Base-by-base conservation (phyloP, 1,140 invertebrate species). In the Tachypleus tridentatus region DNA sequence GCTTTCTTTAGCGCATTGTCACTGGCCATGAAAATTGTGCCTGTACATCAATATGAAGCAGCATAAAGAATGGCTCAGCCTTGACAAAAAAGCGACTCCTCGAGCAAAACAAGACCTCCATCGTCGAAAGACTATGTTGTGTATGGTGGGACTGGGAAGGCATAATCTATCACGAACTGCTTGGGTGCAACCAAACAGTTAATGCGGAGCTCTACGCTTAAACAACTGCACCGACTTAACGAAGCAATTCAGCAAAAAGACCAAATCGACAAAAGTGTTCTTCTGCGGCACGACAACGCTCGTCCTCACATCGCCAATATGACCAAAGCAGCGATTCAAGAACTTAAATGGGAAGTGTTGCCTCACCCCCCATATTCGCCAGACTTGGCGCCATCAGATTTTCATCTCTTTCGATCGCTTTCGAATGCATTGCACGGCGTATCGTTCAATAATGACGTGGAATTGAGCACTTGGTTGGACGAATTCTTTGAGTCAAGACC, bases 311-410 rank as follows among this genome's bases (percentile, higher is more conserved):
- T 66, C 5, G 48, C 57, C 56, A 60, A 59, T 56, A 65, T 62
- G 63, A 74, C 72, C 29, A 60, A 61, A 29, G 9, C 48, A 51
- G 62, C 56, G 4, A 60, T 79, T 62, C 57, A 73, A 61, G 70
- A 78, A 70, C 71, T 79, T 67, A 73, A 72, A 57, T 79, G 75
- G 77, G 73, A 79, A 70, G n/a, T 76, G 70, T 77, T 82, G 53
- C 63, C 69, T 61, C 77, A 80, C 72, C 77, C 77, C 71, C 76
- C 76, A 61, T n/a, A n/a, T n/a, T n/a, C n/a, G n/a, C n/a, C n/a
- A n/a, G n/a, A n/a, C n/a, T n/a, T n/a, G n/a, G n/a, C n/a, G n/a
- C n/a, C n/a, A n/a, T n/a, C n/a, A n/a, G n/a, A n/a, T n/a, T n/a
- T n/a, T n/a, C n/a, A n/a, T n/a, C n/a, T n/a, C n/a, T n/a, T n/a